These are phyloP conservation scores for Parapsyche elsis DNA, from an alignment of 1,140 invertebrate species.

Conservation along the genomic window DNA sequence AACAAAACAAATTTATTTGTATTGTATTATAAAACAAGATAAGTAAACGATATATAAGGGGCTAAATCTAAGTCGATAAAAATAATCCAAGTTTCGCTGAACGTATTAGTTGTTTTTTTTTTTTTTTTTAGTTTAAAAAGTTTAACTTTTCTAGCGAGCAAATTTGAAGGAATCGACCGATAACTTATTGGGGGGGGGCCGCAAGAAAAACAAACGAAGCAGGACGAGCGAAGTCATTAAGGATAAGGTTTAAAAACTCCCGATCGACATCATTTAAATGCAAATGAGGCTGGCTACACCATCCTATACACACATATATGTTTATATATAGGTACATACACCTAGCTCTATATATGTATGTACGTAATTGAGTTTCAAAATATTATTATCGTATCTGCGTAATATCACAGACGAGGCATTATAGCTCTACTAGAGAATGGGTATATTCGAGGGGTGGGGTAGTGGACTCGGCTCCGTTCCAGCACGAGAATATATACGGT, in stretches of 20 bases:
- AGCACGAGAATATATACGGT: not conserved
- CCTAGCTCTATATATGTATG: not conserved
- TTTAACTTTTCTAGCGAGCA: not conserved
- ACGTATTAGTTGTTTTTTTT: too few species aligned
- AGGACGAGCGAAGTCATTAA: not conserved
- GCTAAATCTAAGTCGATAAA: too few species aligned
- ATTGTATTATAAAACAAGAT: too few species aligned
- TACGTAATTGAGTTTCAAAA: not conserved
- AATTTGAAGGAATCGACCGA: not conserved
- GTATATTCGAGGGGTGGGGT: not conserved
- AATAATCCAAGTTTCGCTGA: too few species aligned
- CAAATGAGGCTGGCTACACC: not conserved
- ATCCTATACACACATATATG: not conserved
- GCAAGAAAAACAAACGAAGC: conserved; percentile 3
- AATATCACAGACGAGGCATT: not conserved
- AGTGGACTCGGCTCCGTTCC: not conserved
- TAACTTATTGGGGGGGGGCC: not conserved
- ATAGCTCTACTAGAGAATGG: not conserved
- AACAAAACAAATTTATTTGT: too few species aligned
- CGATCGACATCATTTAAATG: conserved; percentile 26
- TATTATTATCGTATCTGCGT: not conserved
- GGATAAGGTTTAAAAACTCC: not conserved
- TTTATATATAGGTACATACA: not conserved
- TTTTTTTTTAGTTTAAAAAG: too few species aligned
- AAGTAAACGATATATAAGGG: too few species aligned